phyloP scores from a whole-genome alignment of 2,113 vertebrate genomes.

The Sialia sialis region DNA sequence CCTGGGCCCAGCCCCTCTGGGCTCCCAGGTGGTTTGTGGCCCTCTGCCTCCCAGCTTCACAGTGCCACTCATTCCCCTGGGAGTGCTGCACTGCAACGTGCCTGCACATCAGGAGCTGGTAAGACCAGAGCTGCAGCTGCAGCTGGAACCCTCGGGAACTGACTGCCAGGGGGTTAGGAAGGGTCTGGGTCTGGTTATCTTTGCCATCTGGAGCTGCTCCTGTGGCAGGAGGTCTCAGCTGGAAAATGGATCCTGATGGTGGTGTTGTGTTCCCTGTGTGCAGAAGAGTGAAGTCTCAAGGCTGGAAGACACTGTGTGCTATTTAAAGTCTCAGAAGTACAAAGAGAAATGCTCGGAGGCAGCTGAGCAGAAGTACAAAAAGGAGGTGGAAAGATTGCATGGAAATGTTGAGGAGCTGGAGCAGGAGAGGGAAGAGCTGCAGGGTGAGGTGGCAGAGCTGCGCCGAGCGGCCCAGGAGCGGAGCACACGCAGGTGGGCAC shows the following conservation, averaged over 20 bases:
- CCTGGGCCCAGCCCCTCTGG: constrained; percentile 72
- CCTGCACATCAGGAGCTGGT: constrained; percentile 80
- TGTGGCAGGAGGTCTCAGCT: neutral
- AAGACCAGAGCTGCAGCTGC: constrained; percentile 4
- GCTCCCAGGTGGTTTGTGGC: constrained; percentile 69
- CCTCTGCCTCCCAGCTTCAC: constrained; percentile 70
- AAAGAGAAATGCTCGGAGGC: constrained; percentile 11
- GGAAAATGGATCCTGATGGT: neutral
- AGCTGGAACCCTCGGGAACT: neutral
- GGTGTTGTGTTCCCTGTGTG: neutral
- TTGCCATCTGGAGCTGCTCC: neutral
- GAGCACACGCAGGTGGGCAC: constrained; percentile 69
- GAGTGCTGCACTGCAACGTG: constrained; percentile 80
- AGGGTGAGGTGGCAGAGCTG: constrained; percentile 71
- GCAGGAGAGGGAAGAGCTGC: constrained; percentile 70
- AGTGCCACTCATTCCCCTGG: constrained; percentile 70
- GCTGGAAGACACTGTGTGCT: constrained; percentile 67
- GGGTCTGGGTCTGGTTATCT: neutral
- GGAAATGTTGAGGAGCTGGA: constrained; percentile 57
- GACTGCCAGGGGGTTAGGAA: neutral
- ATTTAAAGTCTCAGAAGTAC: constrained; percentile 63
- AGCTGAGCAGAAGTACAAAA: constrained; percentile 10
- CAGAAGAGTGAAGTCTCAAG: constrained; percentile 75
- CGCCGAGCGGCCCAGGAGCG: constrained; percentile 38
- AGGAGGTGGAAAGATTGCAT: constrained; percentile 53